Base-by-base conservation (phyloP, 2,888 invertebrate genomes). In the Incurvaria masculella region DNA sequence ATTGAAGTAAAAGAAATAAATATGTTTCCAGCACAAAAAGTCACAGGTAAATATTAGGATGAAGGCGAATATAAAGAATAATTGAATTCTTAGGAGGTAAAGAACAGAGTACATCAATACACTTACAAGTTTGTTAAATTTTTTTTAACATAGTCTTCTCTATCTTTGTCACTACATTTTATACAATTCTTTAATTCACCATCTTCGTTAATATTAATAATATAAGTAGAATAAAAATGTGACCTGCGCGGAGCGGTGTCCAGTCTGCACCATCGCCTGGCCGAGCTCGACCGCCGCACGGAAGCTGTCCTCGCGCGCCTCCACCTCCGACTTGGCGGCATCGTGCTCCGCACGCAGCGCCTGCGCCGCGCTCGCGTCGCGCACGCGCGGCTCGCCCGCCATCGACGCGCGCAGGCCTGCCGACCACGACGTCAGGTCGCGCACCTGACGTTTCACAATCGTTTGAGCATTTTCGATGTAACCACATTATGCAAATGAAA, bases 401-500 rank as follows among this genome's bases (percentile, higher is more conserved):
- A 94, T 86, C 19, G 89, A 82, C 0, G 87, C 82, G 14, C 92
- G 84, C 14, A 94, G 76, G 48, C 88, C 85, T 14, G 86, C 82
- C 0, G 93, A 89, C 97, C 97, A 98, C 19, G 88, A 89, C 57
- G 89, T 86, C 51, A 97, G 81, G 71, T 96, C 95, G 55, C 97
- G 84, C 1, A 88, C 88, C 84, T 86, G 59, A 0, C 4, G 19
- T n/a, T n/a, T n/a, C n/a, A n/a, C n/a, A n/a, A 16, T 41, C 8
- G 16, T 21, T 47, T n/a, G 23, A 16, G 11, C n/a, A 1, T 11
- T 27, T 40, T 33, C 3, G 8, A 14, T 2, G 4, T n/a, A 45
- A 16, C 40, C 14, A 18, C 21, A 16, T 18, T 2, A 40, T 44
- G 4, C 20, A 43, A 2, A 33, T 18, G 2, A 18, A 6, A 42